These are phyloP conservation scores for Rhizoglyphus robini DNA, from an alignment of 1,140 invertebrate species.

Conservation along the genomic window DNA sequence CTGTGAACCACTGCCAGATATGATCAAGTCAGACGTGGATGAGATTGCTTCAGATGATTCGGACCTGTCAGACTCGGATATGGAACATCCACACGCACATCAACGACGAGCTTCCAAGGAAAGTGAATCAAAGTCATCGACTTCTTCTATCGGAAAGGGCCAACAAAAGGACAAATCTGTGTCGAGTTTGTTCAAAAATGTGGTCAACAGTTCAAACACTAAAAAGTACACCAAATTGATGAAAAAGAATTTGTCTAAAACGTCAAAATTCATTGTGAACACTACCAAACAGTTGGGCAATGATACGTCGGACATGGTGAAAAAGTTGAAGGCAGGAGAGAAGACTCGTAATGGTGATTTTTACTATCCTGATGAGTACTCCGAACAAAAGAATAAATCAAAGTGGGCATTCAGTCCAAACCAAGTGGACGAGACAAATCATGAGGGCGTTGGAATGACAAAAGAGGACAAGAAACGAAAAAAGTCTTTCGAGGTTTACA, in stretches of 20 bases:
- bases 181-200: slow-evolving; percentile 6
- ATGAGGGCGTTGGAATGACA: not conserved
- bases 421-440: not conserved
- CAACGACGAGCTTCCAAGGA: not conserved
- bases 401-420: not conserved
- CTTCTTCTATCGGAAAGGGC: not conserved
- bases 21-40: not conserved
- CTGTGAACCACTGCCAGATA: slow-evolving; percentile 1
- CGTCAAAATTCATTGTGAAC: not conserved
- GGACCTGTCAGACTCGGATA: not conserved
- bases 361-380: not conserved
- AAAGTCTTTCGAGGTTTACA: not conserved
- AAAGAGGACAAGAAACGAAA: not conserved
- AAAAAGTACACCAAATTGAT: slow-evolving; percentile 10
- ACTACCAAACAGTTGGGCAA: slow-evolving; percentile 1
- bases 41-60: not conserved
- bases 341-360: not conserved
- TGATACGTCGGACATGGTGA: not conserved
- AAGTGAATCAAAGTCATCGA: not conserved
- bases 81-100: not conserved
- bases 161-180: slow-evolving; percentile 2
- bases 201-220: not conserved
- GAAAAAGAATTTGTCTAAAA: not conserved
- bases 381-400: not conserved
- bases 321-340: not conserved